phyloP scores from a whole-genome alignment of 2,888 invertebrate species.

The Agriopis marginaria region DNA sequence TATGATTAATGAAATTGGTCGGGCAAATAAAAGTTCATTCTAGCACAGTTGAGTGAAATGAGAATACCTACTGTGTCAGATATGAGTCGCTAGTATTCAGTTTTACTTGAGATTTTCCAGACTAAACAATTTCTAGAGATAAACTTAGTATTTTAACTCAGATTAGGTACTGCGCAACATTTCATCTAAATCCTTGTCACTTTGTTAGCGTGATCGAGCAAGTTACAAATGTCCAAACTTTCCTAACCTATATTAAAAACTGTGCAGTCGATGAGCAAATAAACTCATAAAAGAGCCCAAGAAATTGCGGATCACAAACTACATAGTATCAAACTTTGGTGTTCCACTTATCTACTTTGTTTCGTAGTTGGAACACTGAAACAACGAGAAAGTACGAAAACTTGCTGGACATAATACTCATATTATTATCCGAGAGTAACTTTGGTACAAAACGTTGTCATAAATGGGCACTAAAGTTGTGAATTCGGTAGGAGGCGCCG shows the following conservation, averaged over 20 bases:
- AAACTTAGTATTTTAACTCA: background rate
- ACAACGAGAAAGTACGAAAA: constrained; percentile 27
- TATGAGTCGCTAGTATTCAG: background rate
- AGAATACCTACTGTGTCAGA: background rate
- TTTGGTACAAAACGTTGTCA: constrained; percentile 28
- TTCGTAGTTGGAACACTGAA: constrained; percentile 22
- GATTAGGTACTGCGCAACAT: background rate
- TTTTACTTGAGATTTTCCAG: background rate
- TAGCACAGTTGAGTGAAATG: background rate
- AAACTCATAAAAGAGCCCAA: constrained; percentile 17
- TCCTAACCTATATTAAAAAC: constrained; percentile 8
- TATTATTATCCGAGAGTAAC: constrained; percentile 26
- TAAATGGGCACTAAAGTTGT: constrained; percentile 44
- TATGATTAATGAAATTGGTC: constrained; percentile 43
- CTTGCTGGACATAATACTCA: constrained; percentile 25
- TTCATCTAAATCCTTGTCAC: background rate
- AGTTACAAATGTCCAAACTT: background rate
- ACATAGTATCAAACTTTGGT: constrained; percentile 20
- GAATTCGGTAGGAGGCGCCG: constrained; percentile 51
- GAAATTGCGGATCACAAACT: constrained; percentile 24
- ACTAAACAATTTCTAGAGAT: background rate
- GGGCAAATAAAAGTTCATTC: constrained; percentile 27
- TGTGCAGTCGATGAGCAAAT: background rate
- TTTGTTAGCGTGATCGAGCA: background rate
- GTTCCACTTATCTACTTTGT: constrained; percentile 23